Base-by-base conservation (phyloP, 2,888 invertebrate genomes). In the Heliconius aoede region DNA sequence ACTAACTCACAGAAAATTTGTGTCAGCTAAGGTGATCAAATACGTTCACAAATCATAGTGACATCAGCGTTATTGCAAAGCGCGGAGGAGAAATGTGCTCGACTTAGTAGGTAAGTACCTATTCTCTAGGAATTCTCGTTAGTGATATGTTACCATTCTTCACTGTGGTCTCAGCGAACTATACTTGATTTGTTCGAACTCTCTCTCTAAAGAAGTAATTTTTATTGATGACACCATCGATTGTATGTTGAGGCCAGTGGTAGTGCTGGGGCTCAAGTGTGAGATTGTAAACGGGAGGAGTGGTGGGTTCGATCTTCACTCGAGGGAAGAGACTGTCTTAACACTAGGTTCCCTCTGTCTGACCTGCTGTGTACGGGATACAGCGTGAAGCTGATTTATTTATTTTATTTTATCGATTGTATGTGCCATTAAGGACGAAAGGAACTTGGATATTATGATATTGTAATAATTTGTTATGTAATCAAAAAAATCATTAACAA, bases 1-100 rank as follows among this genome's bases (percentile, higher is more conserved):
- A n/a, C n/a, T n/a, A n/a, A n/a, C n/a, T n/a, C n/a, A n/a, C n/a
- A 69, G 67, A 78, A 80, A 81, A 81, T 81, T 80, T 80, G 80
- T 80, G 77, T 78, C 78, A 77, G 64, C 73, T 68, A 68, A 76
- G 80, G 83, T 89, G 89, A 89, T 87, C 85, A 87, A 90, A 86
- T 85, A 84, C 83, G 81, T 85, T 85, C 87, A 89, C 89, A 90
- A 89, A 89, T 91, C 90, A 90, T 86, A 82, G 86, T 86, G 90
- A 90, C 91, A 85, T 88, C 84, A 85, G 81, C 88, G 86, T 90
- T 91, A 91, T 91, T 91, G 90, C 90, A 88, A 85, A 84, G 83
- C 82, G 84, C 85, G 24, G 68, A 83, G 84, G 87, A 87, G 86
- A 89, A 87, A 89, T 89, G 85, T 84, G 81, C 82, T 81, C 85